phyloP scores from a whole-genome alignment of 2,888 invertebrate genomes.

The Drosophila macrospina region DNA sequence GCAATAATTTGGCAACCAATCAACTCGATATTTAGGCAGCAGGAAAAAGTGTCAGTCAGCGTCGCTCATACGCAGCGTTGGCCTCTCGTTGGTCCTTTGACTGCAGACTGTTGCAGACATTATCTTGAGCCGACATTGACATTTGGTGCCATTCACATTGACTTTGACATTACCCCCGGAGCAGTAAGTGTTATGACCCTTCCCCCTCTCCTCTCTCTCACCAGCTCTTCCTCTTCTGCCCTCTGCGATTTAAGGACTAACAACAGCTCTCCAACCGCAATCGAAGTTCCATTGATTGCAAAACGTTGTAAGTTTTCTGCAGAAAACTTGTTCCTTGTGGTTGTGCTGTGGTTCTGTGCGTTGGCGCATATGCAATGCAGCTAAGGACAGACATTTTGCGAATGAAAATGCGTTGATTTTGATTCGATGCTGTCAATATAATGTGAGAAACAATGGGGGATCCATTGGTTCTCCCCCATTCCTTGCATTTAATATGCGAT shows the following conservation, averaged over 20 bases:
- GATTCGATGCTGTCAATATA: conserved; percentile 67
- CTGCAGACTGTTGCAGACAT: conserved; percentile 37
- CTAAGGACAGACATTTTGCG: conserved; percentile 30
- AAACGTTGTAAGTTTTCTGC: conserved; percentile 68
- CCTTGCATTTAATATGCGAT: conserved; percentile 40
- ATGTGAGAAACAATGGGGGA: conserved; percentile 62
- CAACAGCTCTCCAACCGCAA: conserved; percentile 32
- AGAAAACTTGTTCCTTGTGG: conserved; percentile 58
- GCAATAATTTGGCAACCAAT: conserved; percentile 32
- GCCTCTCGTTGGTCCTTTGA: conserved; percentile 1
- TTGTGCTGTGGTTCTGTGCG: conserved; percentile 51
- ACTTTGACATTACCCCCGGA: conserved; percentile 62
- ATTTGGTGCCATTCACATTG: conserved; percentile 76
- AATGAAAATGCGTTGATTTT: conserved; percentile 65
- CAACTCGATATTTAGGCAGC: conserved; percentile 15
- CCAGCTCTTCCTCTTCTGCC: not conserved
- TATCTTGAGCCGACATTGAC: conserved; percentile 72
- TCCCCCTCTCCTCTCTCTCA: too few relatives aligned
- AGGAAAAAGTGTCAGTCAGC: conserved; percentile 18
- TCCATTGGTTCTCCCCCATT: conserved; percentile 15
- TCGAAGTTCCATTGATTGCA: conserved; percentile 67
- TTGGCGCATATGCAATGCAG: conserved; percentile 69
- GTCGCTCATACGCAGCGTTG: conserved; percentile 36
- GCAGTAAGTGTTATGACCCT: conserved; percentile 33
- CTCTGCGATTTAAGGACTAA: conserved; percentile 1